These are phyloP conservation scores for Tridacna gigas DNA, from an alignment of 2,888 invertebrate genomes.

Conservation along the genomic window DNA sequence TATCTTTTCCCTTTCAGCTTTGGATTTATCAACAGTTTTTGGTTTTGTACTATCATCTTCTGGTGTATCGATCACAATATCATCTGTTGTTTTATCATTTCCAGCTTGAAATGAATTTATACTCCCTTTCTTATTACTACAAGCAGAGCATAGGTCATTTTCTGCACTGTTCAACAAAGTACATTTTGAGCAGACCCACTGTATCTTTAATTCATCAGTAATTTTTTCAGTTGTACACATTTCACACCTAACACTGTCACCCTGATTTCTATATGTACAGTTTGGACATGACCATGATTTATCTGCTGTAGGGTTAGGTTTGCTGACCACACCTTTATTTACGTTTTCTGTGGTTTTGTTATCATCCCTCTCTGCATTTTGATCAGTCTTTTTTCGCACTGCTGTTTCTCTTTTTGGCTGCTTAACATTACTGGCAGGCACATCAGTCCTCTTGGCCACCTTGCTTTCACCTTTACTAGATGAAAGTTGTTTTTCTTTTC, in stretches of 20 bases:
- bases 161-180: constrained; percentile 69
- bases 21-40: not conserved
- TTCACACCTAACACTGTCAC: constrained; percentile 90
- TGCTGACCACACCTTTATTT: constrained; percentile 4
- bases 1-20: not conserved
- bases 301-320: constrained; percentile 16
- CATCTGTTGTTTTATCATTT: constrained; percentile 13
- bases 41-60: not conserved
- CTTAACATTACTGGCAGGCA: constrained; percentile 12
- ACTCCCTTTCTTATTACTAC: constrained; percentile 56
- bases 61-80: constrained; percentile 34
- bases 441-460: constrained; percentile 17
- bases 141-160: constrained; percentile 65
- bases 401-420: not conserved
- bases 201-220: constrained; percentile 22
- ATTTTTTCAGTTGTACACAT: constrained; percentile 89
- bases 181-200: constrained; percentile 76
- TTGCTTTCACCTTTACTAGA: not conserved
- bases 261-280: constrained; percentile 93
- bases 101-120: constrained; percentile 5
- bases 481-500: constrained; percentile 7
- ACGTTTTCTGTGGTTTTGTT: not conserved
- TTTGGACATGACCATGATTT: constrained; percentile 92
- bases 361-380: not conserved
- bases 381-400: not conserved